phyloP scores from a whole-genome alignment of 1,140 invertebrate genomes.

The Brachionus rotundiformis region DNA sequence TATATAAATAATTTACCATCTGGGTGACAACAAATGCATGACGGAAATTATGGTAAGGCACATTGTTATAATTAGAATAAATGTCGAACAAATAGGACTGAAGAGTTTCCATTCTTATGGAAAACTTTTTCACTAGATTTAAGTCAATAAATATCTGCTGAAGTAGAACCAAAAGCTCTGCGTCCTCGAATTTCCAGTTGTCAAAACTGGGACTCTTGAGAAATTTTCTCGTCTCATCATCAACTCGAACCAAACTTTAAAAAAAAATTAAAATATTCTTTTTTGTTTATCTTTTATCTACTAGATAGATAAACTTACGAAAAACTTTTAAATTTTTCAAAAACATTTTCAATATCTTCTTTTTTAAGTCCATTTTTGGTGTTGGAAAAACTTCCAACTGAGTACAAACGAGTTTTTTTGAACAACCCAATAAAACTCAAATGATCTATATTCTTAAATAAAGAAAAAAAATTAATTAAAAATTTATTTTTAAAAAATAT shows the following conservation, averaged over 20 bases:
- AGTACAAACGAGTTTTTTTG: constrained; percentile 31
- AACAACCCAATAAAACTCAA: constrained; percentile 44
- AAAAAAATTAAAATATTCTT: neutral
- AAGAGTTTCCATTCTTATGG: constrained; percentile 26
- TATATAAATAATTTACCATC: constrained; percentile 81
- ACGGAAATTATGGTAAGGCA: constrained; percentile 85
- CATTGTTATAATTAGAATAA: constrained; percentile 84
- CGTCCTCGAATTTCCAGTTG: constrained; percentile 48
- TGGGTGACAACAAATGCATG: constrained; percentile 86
- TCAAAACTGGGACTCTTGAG: constrained; percentile 1
- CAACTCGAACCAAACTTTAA: neutral
- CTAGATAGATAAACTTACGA: neutral
- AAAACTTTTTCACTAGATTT: constrained; percentile 2
- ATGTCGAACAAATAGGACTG: constrained; percentile 57
- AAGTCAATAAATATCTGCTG: constrained; percentile 48
- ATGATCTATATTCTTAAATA: constrained; percentile 21
- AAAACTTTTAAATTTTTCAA: constrained; percentile 31
- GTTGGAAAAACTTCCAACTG: neutral
- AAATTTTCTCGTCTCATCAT: constrained; percentile 7
- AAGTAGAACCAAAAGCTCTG: neutral
- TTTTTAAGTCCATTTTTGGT: neutral
- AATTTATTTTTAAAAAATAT: neutral
- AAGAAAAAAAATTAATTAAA: neutral
- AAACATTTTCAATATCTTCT: constrained; percentile 12
- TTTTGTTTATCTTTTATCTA: neutral